Conservation (phyloP, 2,113 vertebrate genomes). For the Chlorodrepanis virens region DNA sequence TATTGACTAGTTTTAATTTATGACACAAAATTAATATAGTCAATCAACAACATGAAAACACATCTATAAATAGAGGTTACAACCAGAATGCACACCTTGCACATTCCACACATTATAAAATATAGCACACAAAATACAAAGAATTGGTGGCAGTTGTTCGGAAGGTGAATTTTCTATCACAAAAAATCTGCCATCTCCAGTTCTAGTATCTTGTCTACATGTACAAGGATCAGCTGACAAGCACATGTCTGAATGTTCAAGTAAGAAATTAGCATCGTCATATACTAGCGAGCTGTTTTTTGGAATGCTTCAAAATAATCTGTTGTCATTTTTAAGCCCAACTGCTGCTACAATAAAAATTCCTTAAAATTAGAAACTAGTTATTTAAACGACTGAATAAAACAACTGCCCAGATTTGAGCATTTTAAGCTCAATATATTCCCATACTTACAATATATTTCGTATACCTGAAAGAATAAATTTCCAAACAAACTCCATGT, state of each 20-base stretch:
- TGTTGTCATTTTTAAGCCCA: conserved; percentile 26
- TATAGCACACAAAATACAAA: not conserved
- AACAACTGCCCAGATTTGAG: not conserved
- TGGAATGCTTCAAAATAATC: conserved; percentile 19
- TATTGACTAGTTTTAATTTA: conserved; percentile 34
- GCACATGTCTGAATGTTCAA: not conserved
- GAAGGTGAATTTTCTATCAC: conserved; percentile 6
- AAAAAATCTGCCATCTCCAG: not conserved
- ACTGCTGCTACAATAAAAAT: not conserved
- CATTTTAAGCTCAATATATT: not conserved
- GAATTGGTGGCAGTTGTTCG: not conserved
- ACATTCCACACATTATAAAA: not conserved
- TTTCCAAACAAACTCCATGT: not conserved
- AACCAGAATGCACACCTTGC: not conserved
- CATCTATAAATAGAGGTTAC: not conserved
- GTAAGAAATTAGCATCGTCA: not conserved
- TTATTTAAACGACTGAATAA: not conserved
- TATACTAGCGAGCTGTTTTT: conserved; percentile 48
- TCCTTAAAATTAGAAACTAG: not conserved
- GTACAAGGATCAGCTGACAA: conserved; percentile 19
- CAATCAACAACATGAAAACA: conserved; percentile 30
- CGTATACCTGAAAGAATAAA: not conserved
- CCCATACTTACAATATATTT: not conserved
- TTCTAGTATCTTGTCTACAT: not conserved
- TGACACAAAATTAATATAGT: conserved; percentile 13